phyloP scores from a whole-genome alignment of 2,797 vertebrate species.

The Fundulus diaphanus region DNA sequence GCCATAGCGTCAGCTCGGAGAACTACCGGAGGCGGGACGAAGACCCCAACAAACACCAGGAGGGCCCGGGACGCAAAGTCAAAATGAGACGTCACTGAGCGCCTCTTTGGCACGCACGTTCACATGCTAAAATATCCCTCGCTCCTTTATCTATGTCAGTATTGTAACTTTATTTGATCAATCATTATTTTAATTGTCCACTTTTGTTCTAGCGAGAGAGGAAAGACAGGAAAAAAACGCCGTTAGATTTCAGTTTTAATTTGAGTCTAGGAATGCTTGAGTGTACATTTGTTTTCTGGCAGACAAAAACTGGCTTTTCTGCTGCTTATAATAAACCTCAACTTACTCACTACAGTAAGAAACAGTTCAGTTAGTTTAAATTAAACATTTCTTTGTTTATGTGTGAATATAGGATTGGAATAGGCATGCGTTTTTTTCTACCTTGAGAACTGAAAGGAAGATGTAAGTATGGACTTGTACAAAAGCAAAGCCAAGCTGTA shows the following conservation, averaged over 20 bases:
- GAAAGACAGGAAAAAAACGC: too few species aligned
- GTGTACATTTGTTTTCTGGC: constrained; percentile 49
- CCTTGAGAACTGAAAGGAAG: constrained; percentile 54
- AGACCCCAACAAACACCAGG: constrained; percentile 83
- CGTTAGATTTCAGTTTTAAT: constrained; percentile 48
- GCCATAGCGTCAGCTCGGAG: constrained; percentile 87
- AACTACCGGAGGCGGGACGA: constrained; percentile 92
- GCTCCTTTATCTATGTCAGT: constrained; percentile 50
- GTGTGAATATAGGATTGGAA: constrained; percentile 60
- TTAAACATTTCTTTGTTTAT: constrained; percentile 52
- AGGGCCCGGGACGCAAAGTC: constrained; percentile 88
- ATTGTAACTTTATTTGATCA: constrained; percentile 45
- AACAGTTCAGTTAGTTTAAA: constrained; percentile 48
- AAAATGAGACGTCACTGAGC: constrained; percentile 96
- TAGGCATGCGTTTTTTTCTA: constrained; percentile 80
- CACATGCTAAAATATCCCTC: constrained; percentile 37
- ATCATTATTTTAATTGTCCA: constrained; percentile 34
- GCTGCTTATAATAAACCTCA: constrained; percentile 37
- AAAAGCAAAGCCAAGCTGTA: constrained; percentile 67
- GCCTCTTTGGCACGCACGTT: constrained; percentile 18
- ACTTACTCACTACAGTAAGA: constrained; percentile 42
- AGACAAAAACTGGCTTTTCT: constrained; percentile 45
- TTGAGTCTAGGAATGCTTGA: constrained; percentile 48
- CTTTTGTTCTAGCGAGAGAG: constrained; percentile 43
- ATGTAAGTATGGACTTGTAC: constrained; percentile 71